phyloP scores from a whole-genome alignment of 2,113 vertebrate genomes.

The Crotophaga sulcirostris region DNA sequence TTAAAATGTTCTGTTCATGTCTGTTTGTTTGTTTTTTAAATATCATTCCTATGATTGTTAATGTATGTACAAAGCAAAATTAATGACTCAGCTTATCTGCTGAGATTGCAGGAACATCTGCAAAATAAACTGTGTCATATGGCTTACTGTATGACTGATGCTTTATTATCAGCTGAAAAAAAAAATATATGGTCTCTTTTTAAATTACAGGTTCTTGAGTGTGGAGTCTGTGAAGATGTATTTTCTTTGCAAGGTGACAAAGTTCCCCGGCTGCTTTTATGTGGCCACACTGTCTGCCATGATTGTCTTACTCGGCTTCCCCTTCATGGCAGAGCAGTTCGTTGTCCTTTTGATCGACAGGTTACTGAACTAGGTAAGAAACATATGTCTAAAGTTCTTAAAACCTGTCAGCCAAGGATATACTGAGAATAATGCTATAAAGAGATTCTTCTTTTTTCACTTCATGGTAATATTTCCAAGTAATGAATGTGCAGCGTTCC shows the following conservation, averaged over 20 bases:
- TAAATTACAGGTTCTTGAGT: slow-evolving; percentile 88
- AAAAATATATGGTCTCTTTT: background rate
- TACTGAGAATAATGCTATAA: background rate
- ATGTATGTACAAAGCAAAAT: background rate
- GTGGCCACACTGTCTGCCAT: slow-evolving; percentile 96
- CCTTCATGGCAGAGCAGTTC: slow-evolving; percentile 91
- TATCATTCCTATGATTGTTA: rapidly evolving
- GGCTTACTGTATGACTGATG: background rate
- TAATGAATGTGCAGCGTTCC: background rate
- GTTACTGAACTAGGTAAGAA: slow-evolving; percentile 92
- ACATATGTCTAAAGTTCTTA: background rate
- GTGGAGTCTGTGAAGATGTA: slow-evolving; percentile 97
- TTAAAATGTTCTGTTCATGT: background rate
- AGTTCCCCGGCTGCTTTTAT: slow-evolving; percentile 93
- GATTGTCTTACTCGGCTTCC: slow-evolving; percentile 95
- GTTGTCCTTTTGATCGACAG: slow-evolving; percentile 96
- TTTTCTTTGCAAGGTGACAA: slow-evolving; percentile 98
- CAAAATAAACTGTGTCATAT: background rate
- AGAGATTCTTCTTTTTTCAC: background rate
- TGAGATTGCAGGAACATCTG: background rate
- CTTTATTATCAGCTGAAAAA: background rate
- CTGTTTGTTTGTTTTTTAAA: background rate
- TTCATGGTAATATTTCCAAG: background rate
- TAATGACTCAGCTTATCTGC: background rate
- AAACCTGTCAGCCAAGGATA: background rate